A percentile compares a stretch with the other conserved stretches of the same genome.
Evolutionary conservation across 2,888 invertebrate genomes (phyloP).

Genomic region (Callimorpha dominula): DNA sequence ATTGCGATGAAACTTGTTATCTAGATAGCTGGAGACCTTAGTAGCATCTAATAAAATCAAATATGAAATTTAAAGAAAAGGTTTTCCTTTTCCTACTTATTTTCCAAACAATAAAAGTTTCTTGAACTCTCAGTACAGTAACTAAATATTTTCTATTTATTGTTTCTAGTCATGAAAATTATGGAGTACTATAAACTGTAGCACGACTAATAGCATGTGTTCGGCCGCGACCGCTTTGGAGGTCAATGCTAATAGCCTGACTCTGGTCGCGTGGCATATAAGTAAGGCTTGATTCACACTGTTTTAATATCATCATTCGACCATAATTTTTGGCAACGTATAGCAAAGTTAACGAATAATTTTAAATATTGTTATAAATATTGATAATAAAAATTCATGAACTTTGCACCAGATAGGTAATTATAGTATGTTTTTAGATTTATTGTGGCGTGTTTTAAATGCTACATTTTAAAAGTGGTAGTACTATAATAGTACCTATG

Average conservation of each 20-base stretch:
- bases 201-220: slow-evolving; percentile 31
- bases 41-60: too few relatives aligned
- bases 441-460: too few relatives aligned
- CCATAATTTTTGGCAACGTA: background rate
- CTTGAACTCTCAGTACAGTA: slow-evolving; percentile 11
- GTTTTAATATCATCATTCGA: background rate
- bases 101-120: background rate
- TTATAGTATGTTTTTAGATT: too few relatives aligned
- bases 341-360: background rate
- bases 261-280: slow-evolving; percentile 15
- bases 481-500: too few relatives aligned
- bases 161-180: slow-evolving; percentile 13
- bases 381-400: background rate
- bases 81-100: background rate
- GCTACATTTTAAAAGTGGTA: too few relatives aligned
- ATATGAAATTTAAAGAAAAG: too few relatives aligned
- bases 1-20: too few relatives aligned
- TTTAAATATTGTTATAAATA: background rate
- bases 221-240: slow-evolving; percentile 38
- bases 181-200: slow-evolving; percentile 17
- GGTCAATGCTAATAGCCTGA: slow-evolving; percentile 54
- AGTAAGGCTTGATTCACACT: slow-evolving; percentile 20
- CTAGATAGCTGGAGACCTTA: too few relatives aligned
- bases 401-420: background rate
- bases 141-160: slow-evolving; percentile 1